Base-by-base conservation (phyloP, 2,113 vertebrate species). In the Polyodon spathula region DNA sequence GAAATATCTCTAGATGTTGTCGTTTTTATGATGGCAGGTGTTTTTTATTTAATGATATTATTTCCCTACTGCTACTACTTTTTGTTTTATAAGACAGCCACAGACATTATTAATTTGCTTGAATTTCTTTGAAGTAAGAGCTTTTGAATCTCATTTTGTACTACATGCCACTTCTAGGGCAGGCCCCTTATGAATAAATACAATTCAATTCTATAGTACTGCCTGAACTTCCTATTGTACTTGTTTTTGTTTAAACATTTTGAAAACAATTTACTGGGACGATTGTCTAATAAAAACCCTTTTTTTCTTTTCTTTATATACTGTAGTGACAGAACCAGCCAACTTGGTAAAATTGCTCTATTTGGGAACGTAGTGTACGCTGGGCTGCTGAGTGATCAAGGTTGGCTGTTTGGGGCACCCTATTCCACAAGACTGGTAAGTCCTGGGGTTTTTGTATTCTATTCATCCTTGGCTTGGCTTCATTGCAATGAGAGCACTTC, bases 381-480 rank as follows among this genome's bases (percentile, higher is more conserved):
- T 51, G 82, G 78, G 50, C 73, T 84, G 62, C 72, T 86, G 74
- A 83, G 75, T 77, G 75, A 86, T 59, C 78, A 81, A 73, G 75
- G 82, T 68, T 84, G 84, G 78, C 79, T 82, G 63, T 78, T 86
- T 3, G 82, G 80, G 72, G 76, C 80, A 61, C 82, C 84, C 69
- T 68, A 83, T 38, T 69, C 83, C 77, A 82, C 74, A 62, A 81
- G 82, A 82, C 82, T 84, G 84, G 82, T 86, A n/a, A 79, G 83
- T 78, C 6, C 16, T 11, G 15, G 16, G 4, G 11, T 6, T 38
- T 50, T n/a, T 14, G 6, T 50, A n/a, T n/a, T 50, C 48, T 14
- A 6, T 50, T 50, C 27, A 2, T 27, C 27, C 27, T 27, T 1
- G 27, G 27, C 27, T 27, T 27, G 27, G 27, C 27, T 27, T 27